Conservation (phyloP, 2,113 vertebrate species). For the Oreochromis tanganicae region DNA sequence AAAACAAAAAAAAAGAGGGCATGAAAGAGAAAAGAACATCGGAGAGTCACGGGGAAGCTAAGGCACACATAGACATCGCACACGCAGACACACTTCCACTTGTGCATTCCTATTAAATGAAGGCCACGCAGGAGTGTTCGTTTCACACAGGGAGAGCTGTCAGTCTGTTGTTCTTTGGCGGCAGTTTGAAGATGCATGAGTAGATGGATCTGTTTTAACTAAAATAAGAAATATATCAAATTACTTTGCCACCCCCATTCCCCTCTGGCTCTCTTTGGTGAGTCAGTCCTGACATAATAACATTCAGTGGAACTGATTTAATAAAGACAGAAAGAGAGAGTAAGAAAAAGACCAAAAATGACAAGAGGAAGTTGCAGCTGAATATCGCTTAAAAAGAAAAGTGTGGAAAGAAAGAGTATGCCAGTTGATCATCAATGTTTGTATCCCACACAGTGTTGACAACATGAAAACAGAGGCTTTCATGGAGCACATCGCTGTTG, state of each 20-base stretch:
- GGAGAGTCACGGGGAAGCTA: slow-evolving; percentile 1
- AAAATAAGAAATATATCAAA: slow-evolving; percentile 18
- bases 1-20: slow-evolving; percentile 46
- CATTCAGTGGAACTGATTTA: slow-evolving; percentile 9
- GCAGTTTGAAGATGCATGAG: slow-evolving; percentile 37
- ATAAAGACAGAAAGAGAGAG: neutral
- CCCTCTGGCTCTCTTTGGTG: neutral
- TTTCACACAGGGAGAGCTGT: slow-evolving; percentile 41
- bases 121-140: slow-evolving; percentile 49
- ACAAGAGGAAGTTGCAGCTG: neutral
- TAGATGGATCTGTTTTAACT: slow-evolving; percentile 33
- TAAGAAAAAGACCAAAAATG: neutral
- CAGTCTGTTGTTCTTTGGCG: slow-evolving; percentile 33
- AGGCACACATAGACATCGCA: neutral
- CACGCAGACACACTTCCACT: neutral
- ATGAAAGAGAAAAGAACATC: slow-evolving; percentile 35
- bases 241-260: neutral
- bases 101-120: slow-evolving; percentile 61
- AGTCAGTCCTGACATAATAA: slow-evolving; percentile 1
- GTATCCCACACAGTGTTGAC: neutral
- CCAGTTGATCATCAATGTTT: neutral
- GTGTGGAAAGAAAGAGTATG: neutral
- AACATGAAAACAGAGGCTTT: neutral
- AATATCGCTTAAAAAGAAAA: neutral
- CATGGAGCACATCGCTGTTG: neutral